These are phyloP conservation scores for Macrotis lagotis DNA, from an alignment of 2,113 vertebrate genomes.

Conservation along the genomic window DNA sequence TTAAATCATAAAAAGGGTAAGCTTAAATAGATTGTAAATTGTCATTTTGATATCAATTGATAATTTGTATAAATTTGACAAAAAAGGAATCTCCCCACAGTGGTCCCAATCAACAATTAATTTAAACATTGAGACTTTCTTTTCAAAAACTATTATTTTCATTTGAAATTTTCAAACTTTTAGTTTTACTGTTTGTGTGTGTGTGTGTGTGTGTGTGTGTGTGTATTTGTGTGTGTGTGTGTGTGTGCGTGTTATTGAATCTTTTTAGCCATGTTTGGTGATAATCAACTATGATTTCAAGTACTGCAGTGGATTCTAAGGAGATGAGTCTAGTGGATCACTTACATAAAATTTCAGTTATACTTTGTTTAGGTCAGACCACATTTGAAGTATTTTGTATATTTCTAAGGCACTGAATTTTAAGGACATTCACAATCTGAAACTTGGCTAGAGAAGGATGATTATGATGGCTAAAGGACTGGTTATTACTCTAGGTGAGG, in stretches of 20 bases:
- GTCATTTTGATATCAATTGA: slow-evolving; percentile 40
- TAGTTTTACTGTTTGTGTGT: not conserved
- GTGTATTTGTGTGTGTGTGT: no score
- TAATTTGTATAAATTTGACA: slow-evolving; percentile 54
- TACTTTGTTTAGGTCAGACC: not conserved
- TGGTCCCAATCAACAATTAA: not conserved
- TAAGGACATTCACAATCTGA: no score
- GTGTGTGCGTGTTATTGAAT: no score
- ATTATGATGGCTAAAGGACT: not conserved
- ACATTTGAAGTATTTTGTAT: not conserved
- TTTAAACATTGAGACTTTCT: not conserved
- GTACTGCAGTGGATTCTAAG: not conserved
- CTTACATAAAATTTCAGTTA: not conserved
- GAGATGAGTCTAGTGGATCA: not conserved
- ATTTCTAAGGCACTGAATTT: no score
- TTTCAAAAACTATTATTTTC: slow-evolving; percentile 9
- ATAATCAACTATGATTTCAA: not conserved
- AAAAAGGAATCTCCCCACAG: not conserved
- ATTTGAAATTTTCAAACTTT: slow-evolving; percentile 51
- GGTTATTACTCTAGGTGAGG: no score
- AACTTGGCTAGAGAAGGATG: no score
- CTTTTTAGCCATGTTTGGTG: not conserved
- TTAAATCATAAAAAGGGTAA: slow-evolving; percentile 65
- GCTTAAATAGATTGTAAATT: slow-evolving; percentile 62
- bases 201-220: no score